phyloP scores from a whole-genome alignment of 2,888 invertebrate genomes.

The Sesamia inferens region DNA sequence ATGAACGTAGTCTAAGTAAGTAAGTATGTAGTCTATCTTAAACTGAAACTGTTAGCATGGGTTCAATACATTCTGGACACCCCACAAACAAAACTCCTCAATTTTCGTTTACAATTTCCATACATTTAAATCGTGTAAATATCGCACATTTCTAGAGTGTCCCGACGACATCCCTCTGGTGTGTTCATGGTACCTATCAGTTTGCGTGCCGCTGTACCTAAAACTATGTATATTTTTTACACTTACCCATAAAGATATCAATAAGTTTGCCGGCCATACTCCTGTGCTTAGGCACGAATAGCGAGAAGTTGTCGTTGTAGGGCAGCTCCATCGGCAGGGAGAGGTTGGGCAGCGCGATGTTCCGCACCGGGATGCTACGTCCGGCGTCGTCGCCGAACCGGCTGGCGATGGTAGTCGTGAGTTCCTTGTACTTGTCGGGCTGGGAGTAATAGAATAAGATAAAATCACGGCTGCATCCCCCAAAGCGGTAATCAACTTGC shows the following conservation, averaged over 20 bases:
- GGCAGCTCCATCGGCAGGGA: constrained; percentile 90
- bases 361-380: constrained; percentile 88
- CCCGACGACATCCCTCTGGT: not conserved
- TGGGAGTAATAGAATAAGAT: constrained; percentile 43
- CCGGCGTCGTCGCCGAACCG: constrained; percentile 90
- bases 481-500: not conserved
- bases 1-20: no score
- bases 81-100: not conserved
- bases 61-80: not conserved
- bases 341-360: constrained; percentile 92
- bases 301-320: constrained; percentile 92
- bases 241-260: constrained; percentile 90
- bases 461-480: not conserved
- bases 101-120: no score
- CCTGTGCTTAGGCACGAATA: constrained; percentile 93
- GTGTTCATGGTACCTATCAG: not conserved
- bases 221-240: not conserved
- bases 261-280: constrained; percentile 92
- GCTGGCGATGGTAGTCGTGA: constrained; percentile 81
- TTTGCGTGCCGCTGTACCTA: no score
- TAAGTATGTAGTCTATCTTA: no score
- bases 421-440: constrained; percentile 83
- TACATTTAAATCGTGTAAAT: not conserved
- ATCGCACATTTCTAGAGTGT: no score
- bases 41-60: not conserved